Base-by-base conservation (phyloP, 2,113 vertebrate genomes). In the Athene cunicularia region DNA sequence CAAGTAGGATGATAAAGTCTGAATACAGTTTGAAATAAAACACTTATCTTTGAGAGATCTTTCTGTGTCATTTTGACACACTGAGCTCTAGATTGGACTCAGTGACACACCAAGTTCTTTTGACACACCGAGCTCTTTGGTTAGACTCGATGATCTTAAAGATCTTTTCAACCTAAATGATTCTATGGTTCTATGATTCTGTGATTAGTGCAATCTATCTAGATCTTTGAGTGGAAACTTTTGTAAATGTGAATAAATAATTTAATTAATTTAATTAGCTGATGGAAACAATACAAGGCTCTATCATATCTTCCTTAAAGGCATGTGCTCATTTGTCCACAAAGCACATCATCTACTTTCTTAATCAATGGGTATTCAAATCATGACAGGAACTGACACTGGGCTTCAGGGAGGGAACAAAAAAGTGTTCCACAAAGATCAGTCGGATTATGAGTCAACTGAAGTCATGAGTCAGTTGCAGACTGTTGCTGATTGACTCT, bases 381-480 rank as follows among this genome's bases (percentile, higher is more conserved):
- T 76, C n/a, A 53, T 43, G 50, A 80, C 32, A 88, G 30, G 73
- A 92, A 79, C 47, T 85, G 47, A 58, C 79, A 88, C 0, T 49
- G 33, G 43, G n/a, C 56, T 90, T 86, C 60, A 84, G 77, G 83
- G 72, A 74, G 72, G 85, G 68, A 95, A 70, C 53, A 90, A 81
- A 81, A 85, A 91, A 86, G 66, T 53, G 80, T 85, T 68, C 71
- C 8, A 10, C 86, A 95, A 66, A 88, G 24, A 81, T 95, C 89
- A 83, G 5, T 17, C 37, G 86, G 55, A 83, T 80, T 58, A 80
- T 95, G 93, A 95, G 80, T 94, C 88, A 95, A 59, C 45, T 68
- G 71, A 88, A 96, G 82, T 18, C 55, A 32, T 90, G 93, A 97
- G 92, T 95, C 93, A 97, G 95, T 35, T 96, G 93, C 93, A 94